Evolutionary conservation across 1,140 invertebrate genomes (phyloP).

Genomic region (Macrostomum lignano): DNA sequence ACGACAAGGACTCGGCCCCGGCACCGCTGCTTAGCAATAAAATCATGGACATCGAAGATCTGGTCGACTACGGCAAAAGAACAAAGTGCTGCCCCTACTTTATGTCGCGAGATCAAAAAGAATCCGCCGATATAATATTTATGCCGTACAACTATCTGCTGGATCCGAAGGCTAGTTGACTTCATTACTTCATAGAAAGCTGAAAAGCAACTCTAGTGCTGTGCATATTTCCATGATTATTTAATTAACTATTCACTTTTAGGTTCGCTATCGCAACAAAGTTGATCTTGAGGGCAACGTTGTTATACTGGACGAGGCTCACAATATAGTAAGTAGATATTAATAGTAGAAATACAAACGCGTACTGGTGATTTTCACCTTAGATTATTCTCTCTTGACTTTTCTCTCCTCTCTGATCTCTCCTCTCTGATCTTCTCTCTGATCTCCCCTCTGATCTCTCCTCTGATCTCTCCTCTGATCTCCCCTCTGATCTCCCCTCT

Average conservation of each 20-base stretch:
- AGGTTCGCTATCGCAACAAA: background rate
- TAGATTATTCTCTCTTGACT: no score
- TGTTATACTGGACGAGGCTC: conserved; percentile 81
- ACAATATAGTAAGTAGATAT: conserved; percentile 64
- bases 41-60: conserved; percentile 77
- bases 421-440: no score
- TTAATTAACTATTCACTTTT: background rate
- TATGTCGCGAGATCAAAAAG: conserved; percentile 49
- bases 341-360: no score
- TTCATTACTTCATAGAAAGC: no score
- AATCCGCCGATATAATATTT: conserved; percentile 61
- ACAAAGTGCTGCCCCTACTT: conserved; percentile 74
- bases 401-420: no score
- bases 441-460: no score
- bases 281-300: conserved; percentile 32
- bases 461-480: no score
- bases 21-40: conserved; percentile 22
- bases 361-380: no score
- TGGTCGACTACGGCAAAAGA: conserved; percentile 51
- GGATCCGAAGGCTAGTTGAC: conserved; percentile 40
- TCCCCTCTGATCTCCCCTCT: no score
- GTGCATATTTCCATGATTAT: background rate
- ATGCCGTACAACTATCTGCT: conserved; percentile 95
- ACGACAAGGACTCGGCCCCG: background rate
- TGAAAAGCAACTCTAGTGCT: no score